A percentile compares a stretch with the other conserved stretches of the same genome.
Evolutionary conservation across 2,113 vertebrate genomes (phyloP).

Genomic region (Etheostoma cragini): DNA sequence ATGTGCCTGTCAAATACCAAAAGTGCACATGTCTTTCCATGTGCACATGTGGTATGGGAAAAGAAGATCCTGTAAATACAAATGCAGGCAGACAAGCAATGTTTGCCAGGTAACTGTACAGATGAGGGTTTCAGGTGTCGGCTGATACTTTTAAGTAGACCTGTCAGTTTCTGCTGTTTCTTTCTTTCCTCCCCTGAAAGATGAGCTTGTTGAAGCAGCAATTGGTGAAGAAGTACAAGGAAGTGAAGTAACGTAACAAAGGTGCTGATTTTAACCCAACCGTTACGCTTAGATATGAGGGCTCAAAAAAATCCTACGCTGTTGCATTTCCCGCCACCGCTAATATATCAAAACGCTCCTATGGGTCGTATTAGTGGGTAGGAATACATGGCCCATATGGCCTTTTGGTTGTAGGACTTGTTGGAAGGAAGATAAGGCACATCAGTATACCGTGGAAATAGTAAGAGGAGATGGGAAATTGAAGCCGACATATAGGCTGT

Average conservation of each 20-base stretch:
- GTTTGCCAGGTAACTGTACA: background rate
- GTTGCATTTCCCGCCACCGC: too few relatives aligned
- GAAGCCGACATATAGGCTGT: background rate
- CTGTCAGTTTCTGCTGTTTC: conserved; percentile 3
- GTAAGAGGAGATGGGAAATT: background rate
- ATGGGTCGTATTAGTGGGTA: too few relatives aligned
- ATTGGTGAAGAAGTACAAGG: too few relatives aligned
- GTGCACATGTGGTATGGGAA: background rate
- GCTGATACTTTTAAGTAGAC: background rate
- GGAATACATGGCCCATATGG: too few relatives aligned
- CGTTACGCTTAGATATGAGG: too few relatives aligned
- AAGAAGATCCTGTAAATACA: background rate
- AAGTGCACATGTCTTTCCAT: conserved; percentile 30
- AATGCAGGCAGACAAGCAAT: background rate
- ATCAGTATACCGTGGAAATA: background rate
- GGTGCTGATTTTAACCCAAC: too few relatives aligned
- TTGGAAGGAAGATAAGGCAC: too few relatives aligned
- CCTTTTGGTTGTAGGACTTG: too few relatives aligned
- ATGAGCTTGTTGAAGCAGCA: too few relatives aligned
- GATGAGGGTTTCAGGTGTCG: background rate
- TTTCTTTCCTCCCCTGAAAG: background rate
- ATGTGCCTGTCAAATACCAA: conserved; percentile 54
- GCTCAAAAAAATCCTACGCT: too few relatives aligned
- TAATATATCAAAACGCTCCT: too few relatives aligned
- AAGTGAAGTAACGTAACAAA: too few relatives aligned